Evolutionary conservation across 2,888 invertebrate genomes (phyloP).

Genomic region (Liodrosophila aerea): DNA sequence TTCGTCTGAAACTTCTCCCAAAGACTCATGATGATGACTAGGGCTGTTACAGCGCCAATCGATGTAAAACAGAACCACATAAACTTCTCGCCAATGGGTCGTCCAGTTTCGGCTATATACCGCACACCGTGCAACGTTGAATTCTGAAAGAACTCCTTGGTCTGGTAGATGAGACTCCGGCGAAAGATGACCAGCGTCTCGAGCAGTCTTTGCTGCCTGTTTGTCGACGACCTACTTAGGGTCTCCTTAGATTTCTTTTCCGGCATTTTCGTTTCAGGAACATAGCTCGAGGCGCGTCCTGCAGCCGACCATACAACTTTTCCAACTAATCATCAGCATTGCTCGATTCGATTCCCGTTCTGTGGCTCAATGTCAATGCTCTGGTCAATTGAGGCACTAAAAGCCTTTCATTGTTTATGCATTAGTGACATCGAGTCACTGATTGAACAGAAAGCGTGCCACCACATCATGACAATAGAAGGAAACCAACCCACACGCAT

Average conservation of each 20-base stretch:
- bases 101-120: slow-evolving; percentile 89
- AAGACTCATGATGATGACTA: slow-evolving; percentile 89
- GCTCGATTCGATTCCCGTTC: neutral
- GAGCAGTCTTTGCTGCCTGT: slow-evolving; percentile 36
- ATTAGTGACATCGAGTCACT: slow-evolving; percentile 34
- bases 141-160: slow-evolving; percentile 89
- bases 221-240: slow-evolving; percentile 19
- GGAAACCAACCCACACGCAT: slow-evolving; percentile 1
- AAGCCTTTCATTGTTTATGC: slow-evolving; percentile 67
- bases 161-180: slow-evolving; percentile 88
- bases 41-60: slow-evolving; percentile 87
- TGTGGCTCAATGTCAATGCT: too few relatives aligned
- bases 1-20: slow-evolving; percentile 93
- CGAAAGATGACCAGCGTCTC: slow-evolving; percentile 81
- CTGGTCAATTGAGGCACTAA: slow-evolving; percentile 38
- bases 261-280: slow-evolving; percentile 69
- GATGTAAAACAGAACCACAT: slow-evolving; percentile 91
- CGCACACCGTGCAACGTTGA: slow-evolving; percentile 90
- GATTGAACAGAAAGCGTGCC: slow-evolving; percentile 30
- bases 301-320: slow-evolving; percentile 22
- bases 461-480: slow-evolving; percentile 3
- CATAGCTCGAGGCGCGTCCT: slow-evolving; percentile 33
- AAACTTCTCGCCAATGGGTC: slow-evolving; percentile 91
- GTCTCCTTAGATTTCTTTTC: slow-evolving; percentile 37
- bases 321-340: slow-evolving; percentile 17